These are phyloP conservation scores for Polyploca ridens DNA, from an alignment of 2,888 invertebrate species.

Conservation along the genomic window DNA sequence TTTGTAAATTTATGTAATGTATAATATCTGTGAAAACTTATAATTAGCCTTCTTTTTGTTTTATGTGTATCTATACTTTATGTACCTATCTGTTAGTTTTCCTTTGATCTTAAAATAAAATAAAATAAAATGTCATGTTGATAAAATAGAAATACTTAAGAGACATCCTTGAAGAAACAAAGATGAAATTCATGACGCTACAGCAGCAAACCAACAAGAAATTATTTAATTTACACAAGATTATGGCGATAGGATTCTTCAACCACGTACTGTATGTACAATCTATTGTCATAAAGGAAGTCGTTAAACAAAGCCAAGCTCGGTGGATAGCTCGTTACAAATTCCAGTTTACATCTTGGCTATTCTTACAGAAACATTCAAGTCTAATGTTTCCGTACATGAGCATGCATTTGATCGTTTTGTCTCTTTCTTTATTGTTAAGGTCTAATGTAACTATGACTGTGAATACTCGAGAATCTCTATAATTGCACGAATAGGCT, in stretches of 20 bases:
- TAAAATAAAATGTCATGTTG: constrained; percentile 19
- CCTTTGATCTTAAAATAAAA: too few species aligned
- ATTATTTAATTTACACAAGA: constrained; percentile 9
- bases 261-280: constrained; percentile 4
- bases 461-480: neutral
- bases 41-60: too few species aligned
- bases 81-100: too few species aligned
- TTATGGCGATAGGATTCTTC: constrained; percentile 5
- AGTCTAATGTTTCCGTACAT: constrained; percentile 9
- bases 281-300: constrained; percentile 14
- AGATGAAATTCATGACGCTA: neutral
- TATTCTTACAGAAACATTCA: constrained; percentile 11
- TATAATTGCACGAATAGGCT: constrained; percentile 8
- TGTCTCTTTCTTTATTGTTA: constrained; percentile 9
- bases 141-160: constrained; percentile 26
- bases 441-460: constrained; percentile 2
- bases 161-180: constrained; percentile 8
- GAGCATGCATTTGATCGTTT: neutral
- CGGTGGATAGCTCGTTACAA: constrained; percentile 5
- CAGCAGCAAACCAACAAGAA: constrained; percentile 9
- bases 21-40: too few species aligned
- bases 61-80: too few species aligned
- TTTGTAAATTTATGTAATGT: too few species aligned
- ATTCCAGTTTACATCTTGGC: constrained; percentile 9
- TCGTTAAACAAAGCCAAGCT: constrained; percentile 10